Base-by-base conservation (phyloP, 2,888 invertebrate species). In the Minunthozetes semirufus region DNA sequence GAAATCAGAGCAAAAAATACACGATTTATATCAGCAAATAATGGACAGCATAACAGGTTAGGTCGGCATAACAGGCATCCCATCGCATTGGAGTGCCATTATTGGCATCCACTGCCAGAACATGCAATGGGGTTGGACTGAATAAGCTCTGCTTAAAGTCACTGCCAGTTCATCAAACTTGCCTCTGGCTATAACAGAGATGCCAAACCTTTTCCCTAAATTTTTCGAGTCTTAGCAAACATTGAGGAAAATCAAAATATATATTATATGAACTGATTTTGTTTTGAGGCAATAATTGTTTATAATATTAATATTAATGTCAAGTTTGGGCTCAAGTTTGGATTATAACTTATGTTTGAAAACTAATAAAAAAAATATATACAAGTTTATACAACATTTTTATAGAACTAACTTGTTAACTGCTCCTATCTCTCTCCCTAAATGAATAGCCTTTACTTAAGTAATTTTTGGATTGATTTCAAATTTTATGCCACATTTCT, bases 121-220 rank as follows among this genome's bases (percentile, higher is more conserved):
- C 6, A 8, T 53, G 53, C 53, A 53, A 53, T 53, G 17, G 61
- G 29, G 27, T 61, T 27, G 61, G 61, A 25, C 61, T 15, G 25
- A 6, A 27, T 61, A 9, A 19, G 29, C 61, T 17, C 13, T 27
- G 15, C 13, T 11, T 25, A 2, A 56, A 25, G 27, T 29, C 13
- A 61, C 17, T 61, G 61, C 25, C 6, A 61, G 61, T 61, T 61
- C 27, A 61, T 61, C 61, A 61, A 61, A 61, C 61, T 27, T 27
- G 61, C 61, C 61, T 61, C 2, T 4, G 27, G 61, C 4, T 19
- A 11, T 3, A 27, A 25, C 4, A 61, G 25, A 13, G 13, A 61
- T 19, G 61, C 61, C 61, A 61, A 61, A 25, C 61, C 61, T 61
- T 61, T 61, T 61, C 9, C 9, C 29, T 27, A 27, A 61, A 61